phyloP scores from a whole-genome alignment of 53 echinoderm and acorn worm genomes.

The Stichopus horrens region DNA sequence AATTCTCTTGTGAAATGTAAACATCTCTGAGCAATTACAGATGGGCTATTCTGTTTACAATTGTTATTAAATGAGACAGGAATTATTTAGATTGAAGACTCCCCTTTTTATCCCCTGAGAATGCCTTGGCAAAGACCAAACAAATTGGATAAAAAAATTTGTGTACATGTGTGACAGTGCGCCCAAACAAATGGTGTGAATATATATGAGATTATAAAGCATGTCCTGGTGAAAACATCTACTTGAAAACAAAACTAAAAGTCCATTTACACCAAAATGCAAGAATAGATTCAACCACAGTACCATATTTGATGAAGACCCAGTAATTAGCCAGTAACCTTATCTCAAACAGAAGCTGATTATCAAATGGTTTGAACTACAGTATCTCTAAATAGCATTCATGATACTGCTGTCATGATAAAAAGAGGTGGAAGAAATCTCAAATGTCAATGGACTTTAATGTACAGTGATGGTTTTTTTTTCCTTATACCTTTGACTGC shows the following conservation, averaged over 20 bases:
- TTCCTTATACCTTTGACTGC: not conserved
- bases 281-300: too few species aligned
- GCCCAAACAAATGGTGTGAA: too few species aligned
- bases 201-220: too few species aligned
- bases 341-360: not conserved
- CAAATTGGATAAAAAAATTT: not conserved
- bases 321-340: not conserved
- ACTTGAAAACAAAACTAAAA: too few species aligned
- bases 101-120: not conserved
- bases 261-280: too few species aligned
- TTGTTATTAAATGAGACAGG: constrained; percentile 22
- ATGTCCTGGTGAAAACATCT: too few species aligned
- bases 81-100: not conserved
- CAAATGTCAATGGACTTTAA: not conserved
- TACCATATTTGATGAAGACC: too few species aligned
- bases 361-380: not conserved
- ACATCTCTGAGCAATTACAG: constrained; percentile 19
- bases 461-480: not conserved
- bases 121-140: not conserved
- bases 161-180: not conserved
- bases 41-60: constrained; percentile 5
- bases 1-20: constrained; percentile 4
- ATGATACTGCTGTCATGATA: not conserved
- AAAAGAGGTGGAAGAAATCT: not conserved
- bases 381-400: not conserved